Conservation (phyloP, 2,113 vertebrate genomes). For the Anoura caudifer region DNA sequence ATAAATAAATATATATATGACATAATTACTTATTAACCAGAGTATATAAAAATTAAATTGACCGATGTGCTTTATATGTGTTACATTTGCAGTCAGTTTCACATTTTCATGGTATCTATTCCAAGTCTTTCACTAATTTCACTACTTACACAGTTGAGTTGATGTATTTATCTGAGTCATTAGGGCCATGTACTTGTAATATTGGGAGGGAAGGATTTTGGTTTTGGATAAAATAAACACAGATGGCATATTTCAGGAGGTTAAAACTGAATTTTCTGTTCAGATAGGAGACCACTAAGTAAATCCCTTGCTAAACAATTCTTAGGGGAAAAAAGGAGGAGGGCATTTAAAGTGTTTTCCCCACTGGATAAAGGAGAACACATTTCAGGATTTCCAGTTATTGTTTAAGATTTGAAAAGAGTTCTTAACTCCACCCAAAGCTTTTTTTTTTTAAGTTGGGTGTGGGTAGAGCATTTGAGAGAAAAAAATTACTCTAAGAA, state of each 20-base stretch:
- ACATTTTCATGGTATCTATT: neutral
- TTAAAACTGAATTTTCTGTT: constrained; percentile 67
- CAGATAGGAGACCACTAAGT: constrained; percentile 67
- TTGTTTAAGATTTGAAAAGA: constrained; percentile 73
- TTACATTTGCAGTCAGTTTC: neutral
- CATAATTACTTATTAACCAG: neutral
- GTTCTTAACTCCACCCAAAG: constrained; percentile 51
- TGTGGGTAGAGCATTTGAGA: neutral
- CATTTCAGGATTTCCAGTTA: constrained; percentile 72
- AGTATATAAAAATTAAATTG: neutral
- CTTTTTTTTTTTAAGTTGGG: constrained; percentile 10
- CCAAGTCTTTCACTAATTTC: neutral
- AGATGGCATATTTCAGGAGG: constrained; percentile 58
- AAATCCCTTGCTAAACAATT: constrained; percentile 59
- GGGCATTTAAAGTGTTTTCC: constrained; percentile 53
- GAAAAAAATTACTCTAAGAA: constrained; percentile 22
- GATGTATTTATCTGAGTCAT: neutral
- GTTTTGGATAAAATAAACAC: constrained; percentile 48
- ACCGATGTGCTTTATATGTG: neutral
- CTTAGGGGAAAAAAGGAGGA: neutral
- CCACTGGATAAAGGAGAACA: constrained; percentile 58
- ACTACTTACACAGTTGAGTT: neutral
- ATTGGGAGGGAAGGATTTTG: neutral
- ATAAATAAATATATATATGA: neutral
- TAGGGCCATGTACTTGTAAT: neutral